These are phyloP conservation scores for Paralinhomoeus sp. DNA, from an alignment of 2,888 invertebrate genomes.

Conservation along the genomic window DNA sequence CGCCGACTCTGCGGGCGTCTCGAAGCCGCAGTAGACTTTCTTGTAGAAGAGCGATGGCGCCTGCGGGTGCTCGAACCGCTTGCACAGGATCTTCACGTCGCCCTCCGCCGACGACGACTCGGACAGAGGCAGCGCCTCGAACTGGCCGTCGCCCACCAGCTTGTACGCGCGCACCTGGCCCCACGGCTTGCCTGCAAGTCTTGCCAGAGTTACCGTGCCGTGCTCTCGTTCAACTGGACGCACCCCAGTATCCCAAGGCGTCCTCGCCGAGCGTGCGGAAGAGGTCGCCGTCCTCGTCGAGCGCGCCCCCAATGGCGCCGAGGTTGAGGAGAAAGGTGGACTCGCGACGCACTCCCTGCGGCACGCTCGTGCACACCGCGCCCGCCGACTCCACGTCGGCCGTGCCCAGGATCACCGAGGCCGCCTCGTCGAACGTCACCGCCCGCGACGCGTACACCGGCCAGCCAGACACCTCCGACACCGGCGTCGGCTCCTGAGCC, in stretches of 20 bases:
- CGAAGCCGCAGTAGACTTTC: background rate
- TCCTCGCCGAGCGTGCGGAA: too few relatives aligned
- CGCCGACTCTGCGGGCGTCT: background rate
- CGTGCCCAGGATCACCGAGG: constrained; percentile 11
- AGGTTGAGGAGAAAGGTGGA: too few relatives aligned
- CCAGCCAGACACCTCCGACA: too few relatives aligned
- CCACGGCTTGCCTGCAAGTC: background rate
- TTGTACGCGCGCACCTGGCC: background rate
- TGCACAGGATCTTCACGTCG: background rate
- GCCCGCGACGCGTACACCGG: constrained; percentile 10
- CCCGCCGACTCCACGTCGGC: constrained; percentile 7
- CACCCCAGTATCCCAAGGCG: too few relatives aligned
- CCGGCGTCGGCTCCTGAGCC: too few relatives aligned
- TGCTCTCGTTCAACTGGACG: too few relatives aligned
- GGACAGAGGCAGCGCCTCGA: too few relatives aligned
- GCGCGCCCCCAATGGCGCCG: too few relatives aligned
- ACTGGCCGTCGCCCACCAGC: background rate
- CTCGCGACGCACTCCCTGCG: too few relatives aligned
- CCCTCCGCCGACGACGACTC: background rate
- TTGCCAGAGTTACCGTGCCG: background rate
- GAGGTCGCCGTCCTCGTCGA: too few relatives aligned
- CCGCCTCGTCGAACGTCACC: constrained; percentile 10
- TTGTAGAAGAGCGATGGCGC: background rate
- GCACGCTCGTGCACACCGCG: too few relatives aligned
- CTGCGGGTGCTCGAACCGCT: background rate